Evolutionary conservation across 2,797 vertebrate genomes (phyloP), one percentile per base, ranked within the genome.

Genomic region (Lithobates pipiens): DNA sequence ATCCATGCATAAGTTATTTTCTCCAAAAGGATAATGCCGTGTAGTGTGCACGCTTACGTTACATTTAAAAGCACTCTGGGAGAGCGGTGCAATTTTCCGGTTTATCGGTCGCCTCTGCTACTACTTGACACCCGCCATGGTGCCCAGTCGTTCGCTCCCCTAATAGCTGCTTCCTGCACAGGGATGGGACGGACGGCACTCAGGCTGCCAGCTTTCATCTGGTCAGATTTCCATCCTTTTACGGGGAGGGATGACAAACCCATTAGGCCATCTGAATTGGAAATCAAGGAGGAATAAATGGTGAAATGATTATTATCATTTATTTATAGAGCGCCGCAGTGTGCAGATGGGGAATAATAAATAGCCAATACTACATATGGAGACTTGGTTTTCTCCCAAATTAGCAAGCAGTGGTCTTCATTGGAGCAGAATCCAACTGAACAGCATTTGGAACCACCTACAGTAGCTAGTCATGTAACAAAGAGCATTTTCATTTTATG

Each of bases 241-340:
- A 81, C 21, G 57, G 79, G 68, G 44, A 50, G 70, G 61, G 72
- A 25, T 11, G 50, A 78, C 70, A 82, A 81, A 69, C 32, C 70
- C 80, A 82, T 82, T 81, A 81, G 79, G 54, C 70, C 42, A 73
- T 73, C 50, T 39, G 70, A 63, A 82, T 65, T 42, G 80, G 54
- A 73, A 42, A 73, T 74, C 80, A 42, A 44, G 15, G 80, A 73
- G 70, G 54, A 73, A 80, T 80, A 80, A 72, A 81, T 63, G 39
- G 79, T 73, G 50, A 63, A 82, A 74, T 73, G 69, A 81, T 73
- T 73, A 74, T 74, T 82, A 74, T 82, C 34, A 82, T 82, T 82
- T 82, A 82, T 82, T 82, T 73, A 82, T 82, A 65, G 39, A 3
- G n/a, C 39, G 46, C 46, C 42, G 69, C 50, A 39, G 34, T 21